Evolutionary conservation across 2,888 invertebrate genomes (phyloP).

Genomic region (Mythimna lalbum): DNA sequence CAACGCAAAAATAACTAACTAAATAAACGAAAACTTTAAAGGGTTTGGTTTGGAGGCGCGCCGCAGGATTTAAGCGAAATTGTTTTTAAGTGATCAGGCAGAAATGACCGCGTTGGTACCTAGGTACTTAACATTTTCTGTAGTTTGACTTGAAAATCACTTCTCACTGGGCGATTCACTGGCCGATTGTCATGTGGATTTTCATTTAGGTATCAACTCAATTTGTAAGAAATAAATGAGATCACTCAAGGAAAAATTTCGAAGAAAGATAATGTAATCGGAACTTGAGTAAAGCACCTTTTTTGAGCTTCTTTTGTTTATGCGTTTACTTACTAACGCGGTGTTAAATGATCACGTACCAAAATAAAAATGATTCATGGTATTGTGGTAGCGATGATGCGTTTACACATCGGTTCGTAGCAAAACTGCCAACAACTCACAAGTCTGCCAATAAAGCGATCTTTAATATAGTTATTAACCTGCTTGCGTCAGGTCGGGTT

Average conservation of each 20-base stretch:
- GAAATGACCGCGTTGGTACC: too few species aligned
- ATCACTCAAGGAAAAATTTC: conserved; percentile 29
- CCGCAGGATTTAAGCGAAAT: too few species aligned
- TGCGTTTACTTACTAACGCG: background rate
- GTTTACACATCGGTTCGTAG: conserved; percentile 3
- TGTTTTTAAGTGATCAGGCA: too few species aligned
- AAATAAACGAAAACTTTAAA: too few species aligned
- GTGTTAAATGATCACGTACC: conserved; percentile 2
- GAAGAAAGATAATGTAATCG: background rate
- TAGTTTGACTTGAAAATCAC: background rate
- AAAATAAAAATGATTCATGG: conserved; percentile 29
- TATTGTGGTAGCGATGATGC: background rate
- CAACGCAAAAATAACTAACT: too few species aligned
- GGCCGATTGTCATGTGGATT: background rate
- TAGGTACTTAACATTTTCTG: too few species aligned
- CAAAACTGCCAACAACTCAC: conserved; percentile 10
- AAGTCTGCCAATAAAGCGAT: conserved; percentile 4
- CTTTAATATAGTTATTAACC: conserved; percentile 22
- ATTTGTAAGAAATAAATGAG: conserved; percentile 20
- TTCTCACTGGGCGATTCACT: background rate
- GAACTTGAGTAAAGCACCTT: background rate
- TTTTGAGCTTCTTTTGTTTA: conserved; percentile 20
- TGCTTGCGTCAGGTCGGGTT: too few species aligned
- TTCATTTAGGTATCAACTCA: conserved; percentile 1
- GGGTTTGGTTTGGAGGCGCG: too few species aligned